Evolutionary conservation across 2,113 vertebrate genomes (phyloP).

Genomic region (Eptatretus burgeri): DNA sequence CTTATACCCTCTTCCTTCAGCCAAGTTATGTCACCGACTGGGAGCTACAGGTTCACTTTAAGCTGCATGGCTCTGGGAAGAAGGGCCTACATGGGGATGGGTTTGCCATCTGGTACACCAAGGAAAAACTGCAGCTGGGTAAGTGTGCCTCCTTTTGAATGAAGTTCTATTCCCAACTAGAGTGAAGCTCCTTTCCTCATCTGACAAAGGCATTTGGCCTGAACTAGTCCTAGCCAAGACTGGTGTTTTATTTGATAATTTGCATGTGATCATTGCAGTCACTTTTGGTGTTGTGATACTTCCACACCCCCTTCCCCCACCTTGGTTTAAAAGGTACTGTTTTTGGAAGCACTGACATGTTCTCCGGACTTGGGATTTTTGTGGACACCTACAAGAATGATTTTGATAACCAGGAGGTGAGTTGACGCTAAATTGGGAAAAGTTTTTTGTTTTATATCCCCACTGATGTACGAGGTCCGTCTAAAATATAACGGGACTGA

Average conservation of each 20-base stretch:
- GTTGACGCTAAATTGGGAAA: slow-evolving; percentile 6
- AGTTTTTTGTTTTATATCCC: too few relatives aligned
- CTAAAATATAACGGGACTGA: too few relatives aligned
- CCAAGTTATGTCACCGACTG: slow-evolving; percentile 88
- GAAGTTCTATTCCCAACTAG: too few relatives aligned
- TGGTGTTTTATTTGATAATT: too few relatives aligned
- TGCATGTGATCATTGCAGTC: too few relatives aligned
- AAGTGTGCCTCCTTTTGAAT: neutral
- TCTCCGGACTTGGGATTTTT: slow-evolving; percentile 65
- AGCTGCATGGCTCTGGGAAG: slow-evolving; percentile 56
- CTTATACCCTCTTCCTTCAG: slow-evolving; percentile 14
- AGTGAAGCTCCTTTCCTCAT: too few relatives aligned
- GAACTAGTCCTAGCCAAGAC: too few relatives aligned
- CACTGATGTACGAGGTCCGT: too few relatives aligned
- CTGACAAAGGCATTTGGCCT: too few relatives aligned
- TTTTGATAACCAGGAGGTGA: slow-evolving; percentile 33
- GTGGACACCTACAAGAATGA: slow-evolving; percentile 87
- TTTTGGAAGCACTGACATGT: slow-evolving; percentile 71
- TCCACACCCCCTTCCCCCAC: neutral
- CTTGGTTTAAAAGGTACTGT: slow-evolving; percentile 30
- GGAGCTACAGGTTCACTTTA: slow-evolving; percentile 92
- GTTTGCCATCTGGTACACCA: slow-evolving; percentile 83
- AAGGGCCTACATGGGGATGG: slow-evolving; percentile 88
- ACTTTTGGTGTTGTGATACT: neutral
- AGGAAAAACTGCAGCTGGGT: slow-evolving; percentile 52